Evolutionary conservation across 35 echinoderm and acorn worm genomes (phyloP).

Genomic region (Stichopus chloronotus): DNA sequence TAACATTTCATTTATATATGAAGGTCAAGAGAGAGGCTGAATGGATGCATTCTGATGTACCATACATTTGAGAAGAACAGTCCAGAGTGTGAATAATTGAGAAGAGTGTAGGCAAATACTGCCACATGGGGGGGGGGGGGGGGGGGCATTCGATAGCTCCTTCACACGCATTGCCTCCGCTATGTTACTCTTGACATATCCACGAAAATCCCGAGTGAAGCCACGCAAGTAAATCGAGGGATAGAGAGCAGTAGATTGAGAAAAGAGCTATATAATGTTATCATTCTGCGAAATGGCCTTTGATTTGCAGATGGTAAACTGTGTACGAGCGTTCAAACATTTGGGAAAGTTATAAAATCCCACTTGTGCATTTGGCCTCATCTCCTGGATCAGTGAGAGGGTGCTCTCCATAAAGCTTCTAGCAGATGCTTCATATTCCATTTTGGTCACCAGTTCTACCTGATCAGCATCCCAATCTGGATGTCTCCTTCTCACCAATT

Average conservation of each 20-base stretch:
- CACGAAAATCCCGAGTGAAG: background rate
- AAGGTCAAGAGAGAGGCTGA: too few relatives aligned
- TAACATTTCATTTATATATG: too few relatives aligned
- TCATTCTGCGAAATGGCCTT: slow-evolving; percentile 1
- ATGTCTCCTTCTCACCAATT: slow-evolving; percentile 29
- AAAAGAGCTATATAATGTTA: slow-evolving; percentile 61
- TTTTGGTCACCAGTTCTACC: slow-evolving; percentile 36
- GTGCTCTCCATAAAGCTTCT: slow-evolving; percentile 45
- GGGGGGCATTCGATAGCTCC: slow-evolving; percentile 18
- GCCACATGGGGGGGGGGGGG: background rate
- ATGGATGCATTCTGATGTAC: too few relatives aligned
- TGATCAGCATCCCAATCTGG: slow-evolving; percentile 30
- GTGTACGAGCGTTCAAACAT: background rate
- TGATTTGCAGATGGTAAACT: background rate
- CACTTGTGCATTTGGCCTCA: slow-evolving; percentile 46
- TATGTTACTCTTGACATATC: slow-evolving; percentile 29
- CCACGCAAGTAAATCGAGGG: slow-evolving; percentile 58
- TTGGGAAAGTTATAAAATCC: slow-evolving; percentile 63
- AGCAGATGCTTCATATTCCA: slow-evolving; percentile 61
- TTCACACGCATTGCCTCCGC: slow-evolving; percentile 71
- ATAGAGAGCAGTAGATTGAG: slow-evolving; percentile 51
- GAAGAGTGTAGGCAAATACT: slow-evolving; percentile 70
- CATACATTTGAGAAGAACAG: slow-evolving; percentile 70
- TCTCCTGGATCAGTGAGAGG: background rate
- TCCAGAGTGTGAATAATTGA: slow-evolving; percentile 74